Evolutionary conservation across 2,888 invertebrate species (phyloP).

Genomic region (Aspidiotus rigidus): DNA sequence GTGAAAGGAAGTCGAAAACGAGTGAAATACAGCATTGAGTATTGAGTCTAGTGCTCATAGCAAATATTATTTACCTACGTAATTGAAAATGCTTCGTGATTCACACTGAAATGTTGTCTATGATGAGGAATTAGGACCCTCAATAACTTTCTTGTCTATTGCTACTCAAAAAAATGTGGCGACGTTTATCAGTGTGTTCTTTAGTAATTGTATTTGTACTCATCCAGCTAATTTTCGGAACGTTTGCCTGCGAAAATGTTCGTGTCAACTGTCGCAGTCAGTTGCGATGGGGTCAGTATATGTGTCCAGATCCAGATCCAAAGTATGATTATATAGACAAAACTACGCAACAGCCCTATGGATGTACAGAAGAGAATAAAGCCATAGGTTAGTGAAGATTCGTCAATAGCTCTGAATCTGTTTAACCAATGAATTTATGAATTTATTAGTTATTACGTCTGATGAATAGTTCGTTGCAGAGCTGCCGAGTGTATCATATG

Average conservation of each 20-base stretch:
- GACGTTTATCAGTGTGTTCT: no score
- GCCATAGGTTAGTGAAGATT: slow-evolving; percentile 57
- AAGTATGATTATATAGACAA: slow-evolving; percentile 66
- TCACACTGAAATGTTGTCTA: no score
- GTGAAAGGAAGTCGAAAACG: no score
- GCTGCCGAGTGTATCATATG: slow-evolving; percentile 77
- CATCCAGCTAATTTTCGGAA: no score
- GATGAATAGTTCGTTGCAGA: slow-evolving; percentile 25
- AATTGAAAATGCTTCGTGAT: no score
- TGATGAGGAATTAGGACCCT: no score
- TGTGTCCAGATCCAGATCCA: slow-evolving; percentile 56
- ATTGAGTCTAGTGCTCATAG: no score
- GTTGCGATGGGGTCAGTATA: slow-evolving; percentile 66
- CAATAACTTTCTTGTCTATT: no score
- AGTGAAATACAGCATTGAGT: no score
- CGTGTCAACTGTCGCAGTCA: slow-evolving; percentile 50
- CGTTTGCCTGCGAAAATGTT: not conserved
- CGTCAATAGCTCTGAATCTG: slow-evolving; percentile 6
- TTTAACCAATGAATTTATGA: not conserved
- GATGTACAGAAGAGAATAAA: slow-evolving; percentile 68
- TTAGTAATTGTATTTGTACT: no score
- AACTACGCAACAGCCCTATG: slow-evolving; percentile 75
- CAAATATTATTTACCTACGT: no score
- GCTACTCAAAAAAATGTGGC: no score
- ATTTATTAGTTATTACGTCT: not conserved